Conservation (phyloP, 2,797 vertebrate genomes). For the Manis crassicaudata region DNA sequence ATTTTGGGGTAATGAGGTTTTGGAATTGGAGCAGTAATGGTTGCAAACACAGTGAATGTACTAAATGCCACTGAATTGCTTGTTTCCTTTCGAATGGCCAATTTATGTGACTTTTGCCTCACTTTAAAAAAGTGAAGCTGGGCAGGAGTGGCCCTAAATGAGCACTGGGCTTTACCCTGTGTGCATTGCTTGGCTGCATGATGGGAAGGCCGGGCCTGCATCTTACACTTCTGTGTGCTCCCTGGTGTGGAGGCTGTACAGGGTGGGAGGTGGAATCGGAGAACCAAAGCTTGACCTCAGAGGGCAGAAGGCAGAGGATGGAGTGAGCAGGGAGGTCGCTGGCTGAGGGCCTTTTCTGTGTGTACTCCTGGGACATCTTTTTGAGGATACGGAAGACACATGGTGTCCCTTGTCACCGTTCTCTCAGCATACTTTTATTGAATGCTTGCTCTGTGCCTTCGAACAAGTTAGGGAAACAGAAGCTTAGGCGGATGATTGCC, state of each 20-base stretch:
- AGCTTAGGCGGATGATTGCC: not conserved
- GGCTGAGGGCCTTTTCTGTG: not conserved
- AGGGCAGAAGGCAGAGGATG: not conserved
- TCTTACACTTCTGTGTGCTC: not conserved
- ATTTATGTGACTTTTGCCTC: not conserved
- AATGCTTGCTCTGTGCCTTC: not conserved
- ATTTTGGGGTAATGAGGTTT: not conserved
- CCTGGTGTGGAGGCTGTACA: too few relatives aligned
- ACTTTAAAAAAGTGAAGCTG: not conserved
- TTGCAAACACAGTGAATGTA: not conserved
- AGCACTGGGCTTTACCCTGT: not conserved
- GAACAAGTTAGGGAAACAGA: not conserved
- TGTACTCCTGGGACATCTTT: not conserved
- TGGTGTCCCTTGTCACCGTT: not conserved
- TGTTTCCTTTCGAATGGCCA: not conserved
- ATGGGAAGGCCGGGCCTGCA: accelerated
- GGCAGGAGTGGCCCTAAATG: not conserved
- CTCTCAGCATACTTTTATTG: not conserved
- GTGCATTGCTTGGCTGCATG: not conserved
- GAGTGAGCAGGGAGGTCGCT: not conserved
- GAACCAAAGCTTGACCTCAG: not conserved
- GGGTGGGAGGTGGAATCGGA: not conserved
- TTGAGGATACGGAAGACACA: not conserved
- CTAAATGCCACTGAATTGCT: not conserved
- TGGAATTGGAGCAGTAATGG: not conserved